phyloP scores from a whole-genome alignment of 2,888 invertebrate species.

The Andrena hattorfiana region DNA sequence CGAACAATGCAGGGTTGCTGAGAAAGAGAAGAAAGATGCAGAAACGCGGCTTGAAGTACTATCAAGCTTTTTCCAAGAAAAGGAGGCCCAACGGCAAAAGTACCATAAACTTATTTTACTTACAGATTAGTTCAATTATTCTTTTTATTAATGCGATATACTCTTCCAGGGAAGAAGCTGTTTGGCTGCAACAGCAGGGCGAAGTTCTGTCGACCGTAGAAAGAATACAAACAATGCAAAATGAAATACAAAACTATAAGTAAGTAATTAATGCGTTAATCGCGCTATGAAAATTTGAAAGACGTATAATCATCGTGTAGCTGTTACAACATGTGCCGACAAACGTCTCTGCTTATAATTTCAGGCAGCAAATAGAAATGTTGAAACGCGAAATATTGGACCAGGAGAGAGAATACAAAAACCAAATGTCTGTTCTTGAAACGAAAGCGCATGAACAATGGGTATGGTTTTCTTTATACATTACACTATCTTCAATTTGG shows the following conservation, averaged over 20 bases:
- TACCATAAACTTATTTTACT: slow-evolving; percentile 82
- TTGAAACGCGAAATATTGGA: slow-evolving; percentile 94
- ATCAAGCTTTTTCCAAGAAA: slow-evolving; percentile 95
- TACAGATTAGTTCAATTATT: neutral
- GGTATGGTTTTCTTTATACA: slow-evolving; percentile 84
- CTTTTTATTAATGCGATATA: neutral
- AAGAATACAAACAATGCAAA: slow-evolving; percentile 91
- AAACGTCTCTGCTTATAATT: slow-evolving; percentile 41
- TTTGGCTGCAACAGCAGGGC: slow-evolving; percentile 93
- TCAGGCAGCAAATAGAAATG: slow-evolving; percentile 89
- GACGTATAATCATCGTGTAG: neutral
- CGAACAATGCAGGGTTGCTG: slow-evolving; percentile 88
- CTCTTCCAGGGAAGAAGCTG: slow-evolving; percentile 90
- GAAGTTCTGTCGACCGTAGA: slow-evolving; percentile 93
- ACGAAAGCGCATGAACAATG: slow-evolving; percentile 94
- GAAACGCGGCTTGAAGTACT: slow-evolving; percentile 94
- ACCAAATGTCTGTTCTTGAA: slow-evolving; percentile 92
- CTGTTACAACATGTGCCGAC: neutral
- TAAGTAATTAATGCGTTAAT: slow-evolving; percentile 80
- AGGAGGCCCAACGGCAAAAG: slow-evolving; percentile 95
- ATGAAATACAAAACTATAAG: slow-evolving; percentile 93
- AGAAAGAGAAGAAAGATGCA: slow-evolving; percentile 91
- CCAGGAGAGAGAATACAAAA: slow-evolving; percentile 90
- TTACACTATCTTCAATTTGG: neutral
- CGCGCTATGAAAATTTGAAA: neutral